Evolutionary conservation across 2,113 vertebrate species (phyloP), one percentile per base, ranked within the genome.

Genomic region (Nothocercus julius): DNA sequence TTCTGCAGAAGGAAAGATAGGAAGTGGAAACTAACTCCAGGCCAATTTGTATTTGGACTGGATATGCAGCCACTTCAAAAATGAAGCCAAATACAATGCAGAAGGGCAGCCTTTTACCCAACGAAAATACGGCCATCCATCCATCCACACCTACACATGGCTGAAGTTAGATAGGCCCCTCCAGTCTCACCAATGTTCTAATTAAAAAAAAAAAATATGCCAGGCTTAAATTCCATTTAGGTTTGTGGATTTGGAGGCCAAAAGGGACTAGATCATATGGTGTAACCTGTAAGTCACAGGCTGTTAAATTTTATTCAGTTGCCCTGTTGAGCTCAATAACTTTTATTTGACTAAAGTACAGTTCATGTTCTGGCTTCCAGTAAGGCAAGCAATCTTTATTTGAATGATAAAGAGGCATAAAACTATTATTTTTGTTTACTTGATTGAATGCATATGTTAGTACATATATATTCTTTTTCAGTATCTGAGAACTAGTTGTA

Each of bases 271-370:
- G 96, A 96, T 94, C 73, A 69, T 73, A 58, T 89, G 70, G 47
- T 76, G 70, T 58, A 91, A 92, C 92, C 84, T 87, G 70, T 82
- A 97, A 94, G 74, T 93, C 72, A 93, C 84, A 92, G 91, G 67
- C 74, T 45, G 61, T 94, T 95, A 95, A 92, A 94, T 94, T 94
- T 93, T 93, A 95, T 70, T 89, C 66, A 73, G 89, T 77, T 80
- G 87, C 84, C 69, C 77, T 96, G 63, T 91, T 85, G 92, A 93
- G 94, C 89, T 93, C 70, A 94, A 40, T 92, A 94, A 97, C 68
- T 91, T 96, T 90, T 89, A 94, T 95, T 91, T 90, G 83, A 56
- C 81, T 79, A 44, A 86, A 86, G 19, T 42, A 49, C 40, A 28
- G 64, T 61, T 94, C 81, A 42, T 84, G n/a, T 70, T 93, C 84